Evolutionary conservation across 2,797 vertebrate genomes (phyloP).

Genomic region (Novumbra hubbsi): DNA sequence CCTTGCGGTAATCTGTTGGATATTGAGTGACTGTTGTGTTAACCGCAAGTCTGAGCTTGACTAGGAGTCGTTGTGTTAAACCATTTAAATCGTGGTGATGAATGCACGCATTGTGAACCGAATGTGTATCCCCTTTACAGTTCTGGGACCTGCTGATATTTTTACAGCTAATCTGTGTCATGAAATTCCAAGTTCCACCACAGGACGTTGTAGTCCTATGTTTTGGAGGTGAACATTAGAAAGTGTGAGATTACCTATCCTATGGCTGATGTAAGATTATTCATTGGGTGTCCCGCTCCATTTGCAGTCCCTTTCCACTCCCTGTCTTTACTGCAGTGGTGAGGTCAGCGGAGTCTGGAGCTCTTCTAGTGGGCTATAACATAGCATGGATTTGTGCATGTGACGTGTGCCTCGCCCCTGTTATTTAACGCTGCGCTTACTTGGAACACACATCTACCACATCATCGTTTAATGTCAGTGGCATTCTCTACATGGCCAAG

Average conservation of each 20-base stretch:
- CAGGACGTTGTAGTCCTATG: neutral
- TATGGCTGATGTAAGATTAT: neutral
- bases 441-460: neutral
- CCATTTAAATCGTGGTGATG: neutral
- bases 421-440: conserved; percentile 3
- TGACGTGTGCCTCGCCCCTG: conserved; percentile 11
- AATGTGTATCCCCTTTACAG: neutral
- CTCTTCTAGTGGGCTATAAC: conserved; percentile 8
- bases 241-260: neutral
- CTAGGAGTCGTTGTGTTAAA: neutral
- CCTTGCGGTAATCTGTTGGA: neutral
- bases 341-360: neutral
- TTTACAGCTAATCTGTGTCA: neutral
- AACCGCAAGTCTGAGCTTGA: neutral
- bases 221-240: neutral
- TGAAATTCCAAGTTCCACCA: neutral
- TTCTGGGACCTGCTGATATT: neutral
- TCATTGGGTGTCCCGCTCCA: neutral
- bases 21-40: neutral
- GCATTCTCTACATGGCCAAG: neutral
- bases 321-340: neutral
- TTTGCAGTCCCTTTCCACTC: neutral
- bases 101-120: neutral
- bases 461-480: neutral
- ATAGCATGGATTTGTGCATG: conserved; percentile 12